Conservation (phyloP, 2,888 invertebrate genomes). For the Campopleginae sp. region DNA sequence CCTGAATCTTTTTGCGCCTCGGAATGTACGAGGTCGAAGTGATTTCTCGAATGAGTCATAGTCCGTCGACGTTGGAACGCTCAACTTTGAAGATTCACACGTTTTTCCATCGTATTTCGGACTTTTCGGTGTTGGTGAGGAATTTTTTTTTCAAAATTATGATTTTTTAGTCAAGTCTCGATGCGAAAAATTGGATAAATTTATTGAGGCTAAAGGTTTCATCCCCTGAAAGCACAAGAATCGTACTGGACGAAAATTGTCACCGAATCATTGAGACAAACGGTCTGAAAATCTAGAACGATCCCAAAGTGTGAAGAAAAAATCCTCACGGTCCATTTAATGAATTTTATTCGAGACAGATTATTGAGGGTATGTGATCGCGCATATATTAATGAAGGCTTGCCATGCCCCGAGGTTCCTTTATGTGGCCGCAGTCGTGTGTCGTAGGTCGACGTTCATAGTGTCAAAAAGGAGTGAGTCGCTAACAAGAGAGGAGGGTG, state of each 20-base stretch:
- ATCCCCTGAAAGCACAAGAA: neutral
- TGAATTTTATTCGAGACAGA: constrained; percentile 69
- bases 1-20: too few species aligned
- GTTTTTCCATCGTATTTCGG: neutral
- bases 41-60: neutral
- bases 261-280: neutral
- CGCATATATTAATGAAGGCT: constrained; percentile 73
- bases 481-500: constrained; percentile 32
- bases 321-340: constrained; percentile 58
- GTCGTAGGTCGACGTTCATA: constrained; percentile 47
- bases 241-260: neutral
- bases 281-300: neutral
- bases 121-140: neutral
- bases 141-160: neutral
- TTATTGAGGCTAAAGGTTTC: neutral
- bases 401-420: neutral
- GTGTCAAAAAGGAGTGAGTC: constrained; percentile 15
- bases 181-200: neutral
- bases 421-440: constrained; percentile 7
- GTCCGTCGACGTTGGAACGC: neutral
- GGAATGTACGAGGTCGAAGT: neutral
- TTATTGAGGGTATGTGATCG: constrained; percentile 71
- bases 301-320: neutral
- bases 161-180: neutral
- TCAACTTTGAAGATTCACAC: neutral